These are phyloP conservation scores for Hoplostethus mediterraneus DNA, from an alignment of 2,797 vertebrate species.

Conservation along the genomic window DNA sequence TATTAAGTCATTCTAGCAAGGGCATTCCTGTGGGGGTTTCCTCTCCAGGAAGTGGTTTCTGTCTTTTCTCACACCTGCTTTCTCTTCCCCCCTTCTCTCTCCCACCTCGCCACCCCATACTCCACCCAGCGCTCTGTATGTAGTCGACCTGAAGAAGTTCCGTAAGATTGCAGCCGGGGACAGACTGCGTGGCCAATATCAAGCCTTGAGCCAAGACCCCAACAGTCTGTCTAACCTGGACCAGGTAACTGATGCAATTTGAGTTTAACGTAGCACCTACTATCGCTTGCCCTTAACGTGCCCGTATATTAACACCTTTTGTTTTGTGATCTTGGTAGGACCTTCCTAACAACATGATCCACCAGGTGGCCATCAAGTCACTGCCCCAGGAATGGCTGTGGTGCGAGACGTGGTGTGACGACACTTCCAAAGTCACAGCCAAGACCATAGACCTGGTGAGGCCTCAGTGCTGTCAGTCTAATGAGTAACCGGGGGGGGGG, in stretches of 20 bases:
- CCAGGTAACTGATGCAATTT: constrained; percentile 84
- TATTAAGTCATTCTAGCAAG: constrained; percentile 26
- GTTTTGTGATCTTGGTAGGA: constrained; percentile 83
- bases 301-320: not conserved
- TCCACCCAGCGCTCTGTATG: constrained; percentile 91
- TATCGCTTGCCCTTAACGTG: not conserved
- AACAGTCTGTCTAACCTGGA: constrained; percentile 98
- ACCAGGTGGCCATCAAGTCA: constrained; percentile 96
- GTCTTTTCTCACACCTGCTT: constrained; percentile 18
- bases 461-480: not conserved
- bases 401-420: constrained; percentile 99
- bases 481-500: not conserved
- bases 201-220: constrained; percentile 96
- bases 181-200: constrained; percentile 94
- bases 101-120: not conserved
- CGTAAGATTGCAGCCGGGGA: constrained; percentile 96
- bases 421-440: constrained; percentile 91
- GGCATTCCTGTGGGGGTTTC: constrained; percentile 7
- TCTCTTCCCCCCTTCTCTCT: constrained; percentile 8
- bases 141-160: constrained; percentile 97
- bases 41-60: constrained; percentile 24
- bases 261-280: not conserved
- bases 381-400: constrained; percentile 98
- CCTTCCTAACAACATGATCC: constrained; percentile 99
- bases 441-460: constrained; percentile 98